A percentile compares a stretch with the other conserved stretches of the same genome.
These are phyloP conservation scores for Peromyscus maniculatus DNA, from an alignment of 2,113 vertebrate species.

Conservation along the genomic window DNA sequence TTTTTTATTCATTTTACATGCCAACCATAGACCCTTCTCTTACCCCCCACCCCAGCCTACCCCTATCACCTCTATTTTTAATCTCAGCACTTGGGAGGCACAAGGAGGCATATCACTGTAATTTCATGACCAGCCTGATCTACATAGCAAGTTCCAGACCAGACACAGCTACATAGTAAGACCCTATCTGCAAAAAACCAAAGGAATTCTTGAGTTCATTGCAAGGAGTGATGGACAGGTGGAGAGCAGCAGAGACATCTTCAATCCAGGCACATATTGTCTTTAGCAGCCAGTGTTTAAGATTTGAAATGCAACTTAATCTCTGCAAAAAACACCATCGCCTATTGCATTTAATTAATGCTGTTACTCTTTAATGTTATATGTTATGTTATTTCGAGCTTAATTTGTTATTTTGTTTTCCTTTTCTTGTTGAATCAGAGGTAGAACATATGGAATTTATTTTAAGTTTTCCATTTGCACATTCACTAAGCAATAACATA, in stretches of 20 bases:
- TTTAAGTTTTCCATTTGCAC: conserved; percentile 61
- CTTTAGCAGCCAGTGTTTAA: background rate
- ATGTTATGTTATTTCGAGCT: conserved; percentile 48
- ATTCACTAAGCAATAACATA: conserved; percentile 42
- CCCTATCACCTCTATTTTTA: background rate
- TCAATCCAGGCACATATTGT: background rate
- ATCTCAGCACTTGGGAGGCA: background rate
- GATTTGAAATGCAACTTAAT: conserved; percentile 47
- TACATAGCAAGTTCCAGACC: background rate
- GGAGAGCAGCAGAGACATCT: no score
- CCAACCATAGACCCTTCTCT: no score
- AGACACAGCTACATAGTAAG: background rate
- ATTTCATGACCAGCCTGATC: background rate
- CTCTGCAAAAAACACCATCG: conserved; percentile 28
- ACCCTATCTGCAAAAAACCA: background rate
- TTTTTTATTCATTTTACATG: no score
- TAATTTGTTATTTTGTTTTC: conserved; percentile 60
- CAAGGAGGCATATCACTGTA: background rate
- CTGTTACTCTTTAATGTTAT: conserved; percentile 48
- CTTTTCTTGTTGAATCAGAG: conserved; percentile 48
- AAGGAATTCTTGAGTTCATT: accelerated
- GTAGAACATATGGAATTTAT: conserved; percentile 59
- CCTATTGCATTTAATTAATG: background rate
- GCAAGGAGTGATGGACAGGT: background rate
- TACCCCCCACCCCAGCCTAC: no score